Evolutionary conservation across 2,888 invertebrate species (phyloP), one percentile per base, ranked within the genome.

Genomic region (Cephus pygmeus): DNA sequence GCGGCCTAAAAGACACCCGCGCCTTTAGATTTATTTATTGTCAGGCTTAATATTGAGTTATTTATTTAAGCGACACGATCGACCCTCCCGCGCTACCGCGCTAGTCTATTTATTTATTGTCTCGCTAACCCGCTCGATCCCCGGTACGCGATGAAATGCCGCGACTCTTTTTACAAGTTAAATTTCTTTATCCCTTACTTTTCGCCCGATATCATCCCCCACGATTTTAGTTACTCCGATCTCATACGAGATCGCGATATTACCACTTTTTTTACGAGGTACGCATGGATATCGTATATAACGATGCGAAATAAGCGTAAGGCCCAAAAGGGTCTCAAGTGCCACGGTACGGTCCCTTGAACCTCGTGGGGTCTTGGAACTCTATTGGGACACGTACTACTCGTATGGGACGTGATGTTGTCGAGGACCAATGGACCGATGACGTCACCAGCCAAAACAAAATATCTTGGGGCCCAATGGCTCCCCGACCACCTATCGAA

Each of bases 361-460:
- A 56, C 56, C 23, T 56, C 23, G 23, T 56, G 56, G 56, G 56
- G 56, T 56, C 56, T 56, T 56, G 56, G 56, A 56, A 56, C 56
- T 56, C 56, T 56, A 56, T 56, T 56, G 56, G 56, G 56, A 56
- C 56, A 56, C 56, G 56, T 56, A 56, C 56, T 23, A 56, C 56
- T 56, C 56, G 56, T 23, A 56, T 23, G 56, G 56, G 56, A 23
- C 56, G 56, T 56, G 56, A 56, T 56, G 56, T 56, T 71, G 71
- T 30, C 31, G 71, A 33, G 71, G 33, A 12, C 71, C 71, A 56
- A 33, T 33, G 71, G 77, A 77, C 69, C 80, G 83, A 81, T 84
- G 83, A 85, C 85, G 85, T 82, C 84, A 83, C 82, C 80, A 84
- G 83, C 82, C 84, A 84, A 85, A 85, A 83, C 85, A 85, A 80